phyloP scores from a whole-genome alignment of 2,888 invertebrate species.

The Carcina quercana region DNA sequence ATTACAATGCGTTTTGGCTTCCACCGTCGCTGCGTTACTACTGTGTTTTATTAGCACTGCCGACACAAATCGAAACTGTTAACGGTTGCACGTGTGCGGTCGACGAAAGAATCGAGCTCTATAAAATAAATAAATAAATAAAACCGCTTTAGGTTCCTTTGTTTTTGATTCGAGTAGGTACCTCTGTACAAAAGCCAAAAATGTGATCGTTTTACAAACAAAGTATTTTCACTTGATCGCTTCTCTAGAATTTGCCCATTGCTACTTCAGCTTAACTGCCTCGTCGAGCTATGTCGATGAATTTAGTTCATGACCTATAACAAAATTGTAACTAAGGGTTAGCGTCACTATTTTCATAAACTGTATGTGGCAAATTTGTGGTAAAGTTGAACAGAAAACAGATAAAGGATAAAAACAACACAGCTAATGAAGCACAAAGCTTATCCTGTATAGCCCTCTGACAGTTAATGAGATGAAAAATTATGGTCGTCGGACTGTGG shows the following conservation, averaged over 20 bases:
- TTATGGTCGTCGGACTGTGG: constrained; percentile 58
- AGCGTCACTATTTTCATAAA: too few species aligned
- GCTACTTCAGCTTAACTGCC: too few species aligned
- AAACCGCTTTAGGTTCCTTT: too few species aligned
- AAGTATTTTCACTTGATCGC: too few species aligned
- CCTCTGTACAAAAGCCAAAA: too few species aligned
- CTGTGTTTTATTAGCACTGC: constrained; percentile 24
- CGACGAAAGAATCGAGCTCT: background rate
- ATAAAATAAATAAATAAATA: too few species aligned
- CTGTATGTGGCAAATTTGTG: background rate
- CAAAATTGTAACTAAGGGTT: too few species aligned
- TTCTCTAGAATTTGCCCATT: too few species aligned
- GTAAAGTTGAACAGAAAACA: background rate
- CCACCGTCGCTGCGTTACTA: constrained; percentile 29
- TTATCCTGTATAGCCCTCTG: constrained; percentile 49
- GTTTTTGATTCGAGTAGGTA: too few species aligned
- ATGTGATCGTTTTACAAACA: too few species aligned
- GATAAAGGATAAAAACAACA: constrained; percentile 15
- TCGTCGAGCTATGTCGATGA: too few species aligned
- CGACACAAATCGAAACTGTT: constrained; percentile 43
- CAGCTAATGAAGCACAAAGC: constrained; percentile 48
- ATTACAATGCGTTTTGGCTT: constrained; percentile 22
- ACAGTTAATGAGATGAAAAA: constrained; percentile 63
- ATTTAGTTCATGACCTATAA: too few species aligned
- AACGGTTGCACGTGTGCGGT: constrained; percentile 24